phyloP scores from a whole-genome alignment of 2,888 invertebrate genomes.

The Drosophila colorata region DNA sequence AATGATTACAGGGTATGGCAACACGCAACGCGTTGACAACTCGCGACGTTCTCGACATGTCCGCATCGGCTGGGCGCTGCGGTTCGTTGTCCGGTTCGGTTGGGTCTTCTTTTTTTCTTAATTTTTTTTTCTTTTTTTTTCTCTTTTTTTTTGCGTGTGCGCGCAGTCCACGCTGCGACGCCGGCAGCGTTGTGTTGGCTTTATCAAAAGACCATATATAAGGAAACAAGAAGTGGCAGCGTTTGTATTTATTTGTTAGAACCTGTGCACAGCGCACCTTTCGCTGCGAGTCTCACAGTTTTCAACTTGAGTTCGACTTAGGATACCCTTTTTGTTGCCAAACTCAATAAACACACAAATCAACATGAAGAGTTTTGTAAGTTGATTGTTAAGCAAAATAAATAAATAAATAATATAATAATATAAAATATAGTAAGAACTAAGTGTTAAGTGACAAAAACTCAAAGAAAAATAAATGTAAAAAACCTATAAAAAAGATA shows the following conservation, averaged over 20 bases:
- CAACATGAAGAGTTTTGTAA: slow-evolving; percentile 82
- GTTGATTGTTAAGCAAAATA: slow-evolving; percentile 41
- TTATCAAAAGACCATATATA: slow-evolving; percentile 80
- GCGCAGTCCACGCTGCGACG: slow-evolving; percentile 36
- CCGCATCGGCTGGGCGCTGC: slow-evolving; percentile 43
- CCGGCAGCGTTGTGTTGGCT: slow-evolving; percentile 41
- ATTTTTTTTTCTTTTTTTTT: slow-evolving; percentile 32
- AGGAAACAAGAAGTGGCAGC: slow-evolving; percentile 82
- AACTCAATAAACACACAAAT: slow-evolving; percentile 22
- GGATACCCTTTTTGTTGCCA: slow-evolving; percentile 40
- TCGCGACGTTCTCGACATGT: slow-evolving; percentile 51
- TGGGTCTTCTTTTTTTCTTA: slow-evolving; percentile 52
- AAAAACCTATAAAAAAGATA: background rate
- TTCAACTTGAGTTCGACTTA: slow-evolving; percentile 30
- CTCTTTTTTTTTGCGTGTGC: slow-evolving; percentile 28
- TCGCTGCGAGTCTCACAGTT: slow-evolving; percentile 35
- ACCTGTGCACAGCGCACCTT: slow-evolving; percentile 76
- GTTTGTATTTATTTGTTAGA: slow-evolving; percentile 83
- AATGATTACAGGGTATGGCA: slow-evolving; percentile 16
- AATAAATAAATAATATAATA: slow-evolving; percentile 3
- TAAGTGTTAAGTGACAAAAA: slow-evolving; percentile 15
- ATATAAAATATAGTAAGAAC: background rate
- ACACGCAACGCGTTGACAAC: slow-evolving; percentile 45
- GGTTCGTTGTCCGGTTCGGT: slow-evolving; percentile 68
- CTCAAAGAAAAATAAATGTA: background rate